phyloP scores from a whole-genome alignment of 2,797 vertebrate genomes.

The Hoplostethus atlanticus region DNA sequence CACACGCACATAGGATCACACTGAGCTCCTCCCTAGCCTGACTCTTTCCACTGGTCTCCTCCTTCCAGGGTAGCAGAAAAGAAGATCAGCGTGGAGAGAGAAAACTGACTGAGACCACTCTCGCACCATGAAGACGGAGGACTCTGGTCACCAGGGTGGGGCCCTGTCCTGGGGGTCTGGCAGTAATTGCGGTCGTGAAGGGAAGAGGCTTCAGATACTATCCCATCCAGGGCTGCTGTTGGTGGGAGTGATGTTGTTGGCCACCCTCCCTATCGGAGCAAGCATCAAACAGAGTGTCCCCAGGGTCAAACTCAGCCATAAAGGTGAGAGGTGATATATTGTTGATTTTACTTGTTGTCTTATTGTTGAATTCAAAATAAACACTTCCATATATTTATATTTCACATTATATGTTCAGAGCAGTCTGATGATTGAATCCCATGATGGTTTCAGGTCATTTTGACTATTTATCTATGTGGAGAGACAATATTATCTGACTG shows the following conservation, averaged over 20 bases:
- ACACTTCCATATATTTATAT: constrained; percentile 13
- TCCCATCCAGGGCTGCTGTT: constrained; percentile 78
- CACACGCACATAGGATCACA: constrained; percentile 32
- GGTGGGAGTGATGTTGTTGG: constrained; percentile 81
- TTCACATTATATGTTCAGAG: neutral
- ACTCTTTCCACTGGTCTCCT: constrained; percentile 65
- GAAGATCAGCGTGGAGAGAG: constrained; percentile 49
- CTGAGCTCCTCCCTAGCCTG: constrained; percentile 72
- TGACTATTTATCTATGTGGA: constrained; percentile 2
- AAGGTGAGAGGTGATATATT: constrained; percentile 86
- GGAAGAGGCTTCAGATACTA: constrained; percentile 74
- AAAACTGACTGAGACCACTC: constrained; percentile 52
- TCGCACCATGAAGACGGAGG: constrained; percentile 68
- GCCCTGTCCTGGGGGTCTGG: constrained; percentile 56
- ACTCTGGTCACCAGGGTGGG: constrained; percentile 37
- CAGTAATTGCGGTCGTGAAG: constrained; percentile 58
- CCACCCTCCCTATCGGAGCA: constrained; percentile 82
- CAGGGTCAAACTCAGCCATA: constrained; percentile 92
- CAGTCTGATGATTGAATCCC: neutral
- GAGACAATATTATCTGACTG: neutral
- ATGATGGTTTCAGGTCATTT: constrained; percentile 7
- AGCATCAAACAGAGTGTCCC: constrained; percentile 92
- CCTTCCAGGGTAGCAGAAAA: constrained; percentile 69
- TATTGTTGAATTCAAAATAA: neutral
- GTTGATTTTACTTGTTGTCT: constrained; percentile 10